A percentile compares a stretch with the other conserved stretches of the same genome.
phyloP scores from a whole-genome alignment of 2,888 invertebrate genomes.

The Polymixis lichenea region DNA sequence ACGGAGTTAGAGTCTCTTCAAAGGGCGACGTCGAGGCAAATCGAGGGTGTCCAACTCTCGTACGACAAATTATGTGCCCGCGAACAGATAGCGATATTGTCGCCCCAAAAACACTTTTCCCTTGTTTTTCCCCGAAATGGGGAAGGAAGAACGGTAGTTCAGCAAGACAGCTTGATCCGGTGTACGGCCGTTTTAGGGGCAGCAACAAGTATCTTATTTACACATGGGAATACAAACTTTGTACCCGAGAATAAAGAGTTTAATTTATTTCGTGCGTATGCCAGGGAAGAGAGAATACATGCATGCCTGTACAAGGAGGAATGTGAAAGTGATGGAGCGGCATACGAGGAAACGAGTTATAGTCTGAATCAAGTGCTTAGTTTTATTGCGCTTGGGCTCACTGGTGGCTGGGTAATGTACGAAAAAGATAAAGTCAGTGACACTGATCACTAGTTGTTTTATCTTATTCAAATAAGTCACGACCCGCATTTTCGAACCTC shows the following conservation, averaged over 20 bases:
- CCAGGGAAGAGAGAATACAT: constrained; percentile 76
- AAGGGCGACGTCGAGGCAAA: constrained; percentile 68
- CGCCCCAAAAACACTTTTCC: constrained; percentile 85
- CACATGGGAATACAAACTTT: constrained; percentile 78
- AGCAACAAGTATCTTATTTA: constrained; percentile 84
- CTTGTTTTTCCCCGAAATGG: constrained; percentile 84
- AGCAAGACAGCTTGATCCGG: constrained; percentile 88
- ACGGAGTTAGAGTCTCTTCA: constrained; percentile 68
- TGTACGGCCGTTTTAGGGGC: constrained; percentile 79
- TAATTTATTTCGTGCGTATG: constrained; percentile 68
- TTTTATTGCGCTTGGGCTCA: constrained; percentile 61
- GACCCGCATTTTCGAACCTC: background rate
- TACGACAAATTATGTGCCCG: constrained; percentile 85
- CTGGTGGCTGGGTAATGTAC: constrained; percentile 35
- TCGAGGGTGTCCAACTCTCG: constrained; percentile 75
- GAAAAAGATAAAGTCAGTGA: constrained; percentile 23
- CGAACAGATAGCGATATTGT: constrained; percentile 85
- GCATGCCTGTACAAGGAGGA: constrained; percentile 80
- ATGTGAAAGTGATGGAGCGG: constrained; percentile 84
- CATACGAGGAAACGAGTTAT: constrained; percentile 69
- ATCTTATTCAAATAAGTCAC: constrained; percentile 1
- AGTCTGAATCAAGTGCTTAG: constrained; percentile 75
- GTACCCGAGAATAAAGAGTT: constrained; percentile 72
- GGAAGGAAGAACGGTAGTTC: constrained; percentile 84
- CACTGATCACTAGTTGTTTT: constrained; percentile 23